Evolutionary conservation across 2,888 invertebrate species (phyloP).

Genomic region (Eupithecia pulchellata): DNA sequence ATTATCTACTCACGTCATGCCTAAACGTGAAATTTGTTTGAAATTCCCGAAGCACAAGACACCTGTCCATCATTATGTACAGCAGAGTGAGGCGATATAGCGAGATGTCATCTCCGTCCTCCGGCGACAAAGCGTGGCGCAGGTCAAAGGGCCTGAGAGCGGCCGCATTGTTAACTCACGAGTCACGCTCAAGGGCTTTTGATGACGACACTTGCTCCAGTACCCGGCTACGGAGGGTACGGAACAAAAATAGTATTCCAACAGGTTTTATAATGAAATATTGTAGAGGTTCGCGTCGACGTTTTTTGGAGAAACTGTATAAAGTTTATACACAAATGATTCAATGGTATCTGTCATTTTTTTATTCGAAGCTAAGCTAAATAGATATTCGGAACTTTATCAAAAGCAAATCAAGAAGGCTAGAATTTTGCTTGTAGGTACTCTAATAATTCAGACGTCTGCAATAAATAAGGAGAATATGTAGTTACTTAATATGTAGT

Average conservation of each 20-base stretch:
- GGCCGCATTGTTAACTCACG: constrained; percentile 81
- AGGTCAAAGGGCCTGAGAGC: constrained; percentile 77
- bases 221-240: constrained; percentile 46
- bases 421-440: background rate
- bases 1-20: background rate
- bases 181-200: constrained; percentile 78
- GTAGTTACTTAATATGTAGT: background rate
- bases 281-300: constrained; percentile 38
- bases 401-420: background rate
- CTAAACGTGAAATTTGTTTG: background rate
- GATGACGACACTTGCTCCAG: constrained; percentile 71
- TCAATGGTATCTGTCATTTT: too few species aligned
- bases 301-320: constrained; percentile 21
- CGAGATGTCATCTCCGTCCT: constrained; percentile 72
- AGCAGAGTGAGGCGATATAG: constrained; percentile 46
- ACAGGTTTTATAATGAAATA: constrained; percentile 51
- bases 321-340: too few species aligned
- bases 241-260: constrained; percentile 56
- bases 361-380: background rate
- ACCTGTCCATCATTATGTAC: constrained; percentile 32
- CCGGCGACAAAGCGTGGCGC: constrained; percentile 76
- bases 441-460: background rate
- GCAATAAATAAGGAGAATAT: too few species aligned
- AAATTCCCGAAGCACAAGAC: background rate
- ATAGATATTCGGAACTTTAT: background rate